Percentiles rank a stretch among this genome's conserved stretches.
Evolutionary conservation across 2,113 vertebrate genomes (phyloP).

Genomic region (Embiotoca jacksoni): DNA sequence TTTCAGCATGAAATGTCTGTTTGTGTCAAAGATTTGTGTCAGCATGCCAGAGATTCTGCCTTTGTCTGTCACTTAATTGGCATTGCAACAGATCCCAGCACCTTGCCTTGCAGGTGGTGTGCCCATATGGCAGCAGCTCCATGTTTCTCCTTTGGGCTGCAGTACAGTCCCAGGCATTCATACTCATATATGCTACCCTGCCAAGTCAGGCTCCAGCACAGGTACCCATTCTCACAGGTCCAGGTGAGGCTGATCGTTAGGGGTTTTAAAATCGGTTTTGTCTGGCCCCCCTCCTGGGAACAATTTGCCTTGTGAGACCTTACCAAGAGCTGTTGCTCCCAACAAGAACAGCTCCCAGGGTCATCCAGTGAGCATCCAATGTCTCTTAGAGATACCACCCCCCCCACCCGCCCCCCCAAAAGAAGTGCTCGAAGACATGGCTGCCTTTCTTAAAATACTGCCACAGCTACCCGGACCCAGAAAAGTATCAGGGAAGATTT

Average conservation of each 20-base stretch:
- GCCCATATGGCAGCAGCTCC: conserved; percentile 44
- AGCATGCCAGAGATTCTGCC: not conserved
- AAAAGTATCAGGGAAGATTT: not conserved
- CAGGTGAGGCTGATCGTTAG: conserved; percentile 7
- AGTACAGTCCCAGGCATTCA: conserved; percentile 13
- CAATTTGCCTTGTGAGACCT: conserved; percentile 6
- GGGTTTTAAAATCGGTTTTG: conserved; percentile 15
- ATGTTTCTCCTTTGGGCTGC: not conserved
- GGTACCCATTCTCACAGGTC: not conserved
- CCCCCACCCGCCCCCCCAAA: no score
- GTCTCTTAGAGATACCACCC: not conserved
- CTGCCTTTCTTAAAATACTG: not conserved
- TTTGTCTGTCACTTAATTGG: conserved; percentile 31
- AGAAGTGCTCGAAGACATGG: not conserved
- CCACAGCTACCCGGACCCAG: not conserved
- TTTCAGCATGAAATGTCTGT: conserved; percentile 17
- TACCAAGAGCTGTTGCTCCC: not conserved
- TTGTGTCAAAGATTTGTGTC: conserved; percentile 32
- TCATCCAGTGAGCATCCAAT: not conserved
- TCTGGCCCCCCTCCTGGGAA: not conserved
- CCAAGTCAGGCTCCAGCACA: conserved; percentile 30
- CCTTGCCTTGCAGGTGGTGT: conserved; percentile 37
- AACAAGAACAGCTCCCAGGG: not conserved
- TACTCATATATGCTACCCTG: not conserved
- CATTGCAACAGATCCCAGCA: conserved; percentile 9